Evolutionary conservation across 2,797 vertebrate genomes (phyloP).

Genomic region (Chromobotia macracanthus): DNA sequence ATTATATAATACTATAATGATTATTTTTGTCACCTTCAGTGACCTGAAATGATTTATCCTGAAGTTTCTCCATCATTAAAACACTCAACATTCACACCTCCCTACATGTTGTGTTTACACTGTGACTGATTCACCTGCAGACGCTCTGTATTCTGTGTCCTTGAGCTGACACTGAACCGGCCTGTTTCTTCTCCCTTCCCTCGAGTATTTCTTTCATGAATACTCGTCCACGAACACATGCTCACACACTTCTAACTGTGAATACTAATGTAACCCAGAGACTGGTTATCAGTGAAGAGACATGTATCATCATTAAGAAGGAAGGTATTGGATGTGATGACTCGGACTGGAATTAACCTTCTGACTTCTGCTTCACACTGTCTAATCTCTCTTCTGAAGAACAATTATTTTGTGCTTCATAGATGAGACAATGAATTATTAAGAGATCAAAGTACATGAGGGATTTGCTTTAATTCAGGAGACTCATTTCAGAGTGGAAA

Average conservation of each 20-base stretch:
- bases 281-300: conserved; percentile 18
- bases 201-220: conserved; percentile 25
- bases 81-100: not conserved
- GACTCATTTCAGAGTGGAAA: conserved; percentile 25
- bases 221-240: conserved; percentile 17
- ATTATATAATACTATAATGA: too few relatives aligned
- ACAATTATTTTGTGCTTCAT: conserved; percentile 17
- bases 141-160: conserved; percentile 26
- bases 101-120: not conserved
- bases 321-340: conserved; percentile 26
- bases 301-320: not conserved
- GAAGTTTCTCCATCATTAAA: not conserved
- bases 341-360: conserved; percentile 39
- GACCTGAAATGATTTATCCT: not conserved
- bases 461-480: conserved; percentile 18
- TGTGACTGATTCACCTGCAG: not conserved
- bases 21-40: not conserved
- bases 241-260: not conserved
- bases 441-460: conserved; percentile 19
- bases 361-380: conserved; percentile 26
- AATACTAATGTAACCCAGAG: conserved; percentile 42
- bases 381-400: conserved; percentile 16
- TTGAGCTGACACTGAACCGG: conserved; percentile 26
- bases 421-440: conserved; percentile 26
- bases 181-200: conserved; percentile 27